Base-by-base conservation (phyloP, 2,797 vertebrate genomes). In the Psittacula echo region DNA sequence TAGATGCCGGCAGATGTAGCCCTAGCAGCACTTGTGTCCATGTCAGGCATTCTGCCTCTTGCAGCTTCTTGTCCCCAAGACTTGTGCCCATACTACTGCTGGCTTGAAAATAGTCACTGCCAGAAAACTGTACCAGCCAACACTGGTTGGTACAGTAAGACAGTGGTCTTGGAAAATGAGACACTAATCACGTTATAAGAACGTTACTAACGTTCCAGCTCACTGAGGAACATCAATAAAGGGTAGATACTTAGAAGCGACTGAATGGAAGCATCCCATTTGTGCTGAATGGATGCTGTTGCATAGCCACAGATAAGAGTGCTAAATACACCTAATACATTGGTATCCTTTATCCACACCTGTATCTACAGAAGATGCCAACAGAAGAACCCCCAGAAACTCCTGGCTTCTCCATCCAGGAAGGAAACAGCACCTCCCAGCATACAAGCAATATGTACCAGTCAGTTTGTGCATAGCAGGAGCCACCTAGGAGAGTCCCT, bases 161-260 rank as follows among this genome's bases (percentile, higher is more conserved):
- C 47, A n/a, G 42, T 10, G 11, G 22, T 4, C 76, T 76, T 15
- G 22, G 51, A 71, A 66, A 73, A 80, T 30, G 2, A 17, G 17
- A 30, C 2, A 0, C 19, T 53, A 26, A 11, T 2, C 17, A 26
- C 2, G 7, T 2, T 2, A 3, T 23, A 71, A 39, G 21, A 58
- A 58, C 5, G 1, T 58, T 58, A 58, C 22, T 34, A 11, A 58
- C 14, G 1, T 51, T 41, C 26, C 39, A 76, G 39, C 14, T 87
- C 56, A 19, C 2, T 48, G 53, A 80, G 37, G n/a, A 80, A 23
- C 8, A 68, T 50, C 73, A 65, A 2, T 39, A 53, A 65, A 61
- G 10, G 20, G 29, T 13, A 71, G 48, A 13, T 18, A 17, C 27
- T 11, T 9, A 65, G 37, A 51, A 78, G n/a, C 10, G 64, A 7